Evolutionary conservation across 2,113 vertebrate species (phyloP), one percentile per base, ranked within the genome.

Genomic region (Progne subis): DNA sequence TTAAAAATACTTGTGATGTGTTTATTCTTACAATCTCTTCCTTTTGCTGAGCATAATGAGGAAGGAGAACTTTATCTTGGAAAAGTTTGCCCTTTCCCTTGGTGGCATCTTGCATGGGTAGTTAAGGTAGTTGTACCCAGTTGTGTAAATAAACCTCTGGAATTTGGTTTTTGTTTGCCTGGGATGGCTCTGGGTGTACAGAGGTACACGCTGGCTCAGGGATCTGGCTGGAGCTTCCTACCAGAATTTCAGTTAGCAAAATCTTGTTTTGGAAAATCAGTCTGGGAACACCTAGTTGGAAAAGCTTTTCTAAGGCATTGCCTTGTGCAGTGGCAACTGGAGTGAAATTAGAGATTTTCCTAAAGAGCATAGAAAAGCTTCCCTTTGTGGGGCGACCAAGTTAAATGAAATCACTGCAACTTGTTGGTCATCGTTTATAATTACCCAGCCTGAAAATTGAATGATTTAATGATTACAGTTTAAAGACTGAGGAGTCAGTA

Each of bases 191-290:
- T 55, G 8, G 11, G 28, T 34, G 44, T 16, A 16, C 12, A 8
- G 20, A 14, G 59, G 18, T 52, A 39, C 16, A 6, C 0, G 0
- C 4, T 39, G 53, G 49, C 68, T 69, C 91, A 53, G 65, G 47
- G 46, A 19, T 72, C 71, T 84, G 26, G 50, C 25, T 88, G 72
- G 11, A 34, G 50, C n/a, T 81, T 93, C 46, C 55, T 44, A 15
- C n/a, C 26, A 57, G 47, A 56, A 59, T 17, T 46, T 41, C n/a
- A 29, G 1, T 59, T 23, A 69, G 37, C 59, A 82, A 74, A 81
- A 29, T 19, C 6, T 9, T 25, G 7, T 16, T 88, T 81, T 70
- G 50, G n/a, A 82, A 52, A 41, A 71, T 25, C 19, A 13, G 1
- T 37, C 24, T 47, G 52, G 39, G 12, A 82, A 78, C 9, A 67